These are phyloP conservation scores for Perizoma flavofasciatum DNA, from an alignment of 2,888 invertebrate species.

Conservation along the genomic window DNA sequence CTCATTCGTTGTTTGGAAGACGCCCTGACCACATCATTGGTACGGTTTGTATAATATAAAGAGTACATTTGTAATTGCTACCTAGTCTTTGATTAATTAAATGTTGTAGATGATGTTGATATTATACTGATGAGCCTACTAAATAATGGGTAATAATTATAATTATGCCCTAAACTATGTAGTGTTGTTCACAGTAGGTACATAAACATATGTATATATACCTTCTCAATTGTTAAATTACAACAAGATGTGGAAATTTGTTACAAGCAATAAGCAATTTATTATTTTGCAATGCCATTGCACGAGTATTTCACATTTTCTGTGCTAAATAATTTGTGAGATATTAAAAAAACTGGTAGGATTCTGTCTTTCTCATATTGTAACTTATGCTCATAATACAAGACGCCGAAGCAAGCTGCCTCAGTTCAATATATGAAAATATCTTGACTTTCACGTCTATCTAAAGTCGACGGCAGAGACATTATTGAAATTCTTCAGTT, in stretches of 20 bases:
- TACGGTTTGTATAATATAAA: too few relatives aligned
- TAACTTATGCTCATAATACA: slow-evolving; percentile 2
- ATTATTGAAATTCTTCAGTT: slow-evolving; percentile 31
- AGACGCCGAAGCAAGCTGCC: slow-evolving; percentile 7
- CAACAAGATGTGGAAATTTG: slow-evolving; percentile 8
- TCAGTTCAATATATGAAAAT: slow-evolving; percentile 23
- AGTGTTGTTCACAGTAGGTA: too few relatives aligned
- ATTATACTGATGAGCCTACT: too few relatives aligned
- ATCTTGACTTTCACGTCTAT: slow-evolving; percentile 18
- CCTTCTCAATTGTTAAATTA: slow-evolving; percentile 16
- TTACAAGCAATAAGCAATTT: slow-evolving; percentile 17
- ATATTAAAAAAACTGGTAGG: too few relatives aligned
- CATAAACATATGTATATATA: not conserved
- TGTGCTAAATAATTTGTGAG: too few relatives aligned
- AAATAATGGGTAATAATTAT: too few relatives aligned
- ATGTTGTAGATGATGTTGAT: too few relatives aligned
- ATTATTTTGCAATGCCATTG: slow-evolving; percentile 20
- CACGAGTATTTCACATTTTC: not conserved
- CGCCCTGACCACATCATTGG: too few relatives aligned
- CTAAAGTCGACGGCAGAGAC: slow-evolving; percentile 17
- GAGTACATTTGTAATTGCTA: too few relatives aligned
- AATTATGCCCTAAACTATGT: too few relatives aligned
- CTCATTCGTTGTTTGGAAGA: too few relatives aligned
- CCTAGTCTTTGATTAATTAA: too few relatives aligned
- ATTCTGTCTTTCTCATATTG: not conserved